Percentiles rank a stretch among this genome's conserved stretches.
These are phyloP conservation scores for Mionectes macconnelli DNA, from an alignment of 2,113 vertebrate species.

Conservation along the genomic window DNA sequence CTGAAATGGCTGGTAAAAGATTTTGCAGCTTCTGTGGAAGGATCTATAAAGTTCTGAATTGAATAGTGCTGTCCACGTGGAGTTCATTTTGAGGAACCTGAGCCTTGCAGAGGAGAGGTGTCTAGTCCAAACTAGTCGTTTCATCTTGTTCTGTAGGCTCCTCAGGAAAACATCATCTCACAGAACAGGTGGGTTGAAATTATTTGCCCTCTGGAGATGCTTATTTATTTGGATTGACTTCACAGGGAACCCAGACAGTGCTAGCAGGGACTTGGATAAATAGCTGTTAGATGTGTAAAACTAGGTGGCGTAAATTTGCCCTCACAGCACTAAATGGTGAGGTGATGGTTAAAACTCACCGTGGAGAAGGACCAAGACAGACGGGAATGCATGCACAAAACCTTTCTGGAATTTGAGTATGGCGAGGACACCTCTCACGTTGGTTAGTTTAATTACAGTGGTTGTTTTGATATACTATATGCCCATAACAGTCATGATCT, in stretches of 20 bases:
- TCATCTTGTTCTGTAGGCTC: background rate
- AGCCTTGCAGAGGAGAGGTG: background rate
- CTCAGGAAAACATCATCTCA: background rate
- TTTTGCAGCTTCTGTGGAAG: background rate
- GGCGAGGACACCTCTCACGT: background rate
- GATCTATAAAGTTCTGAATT: background rate
- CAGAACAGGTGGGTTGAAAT: conserved; percentile 43
- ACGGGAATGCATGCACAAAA: background rate
- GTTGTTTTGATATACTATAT: conserved; percentile 39
- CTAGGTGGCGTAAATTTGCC: conserved; percentile 12
- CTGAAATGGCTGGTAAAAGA: background rate
- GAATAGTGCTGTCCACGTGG: background rate
- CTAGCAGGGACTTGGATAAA: conserved; percentile 37
- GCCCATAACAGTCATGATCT: background rate
- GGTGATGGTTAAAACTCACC: conserved; percentile 5
- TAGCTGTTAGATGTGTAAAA: conserved; percentile 31
- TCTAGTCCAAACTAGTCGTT: background rate
- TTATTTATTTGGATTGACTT: conserved; percentile 59
- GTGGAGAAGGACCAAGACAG: background rate
- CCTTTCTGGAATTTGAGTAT: background rate
- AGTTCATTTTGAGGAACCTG: background rate
- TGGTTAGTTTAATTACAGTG: conserved; percentile 32
- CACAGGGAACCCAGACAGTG: conserved; percentile 33
- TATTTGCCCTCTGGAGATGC: conserved; percentile 57
- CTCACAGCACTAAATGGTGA: background rate